Conservation (phyloP, 1,140 invertebrate genomes). For the Lucilia sericata region DNA sequence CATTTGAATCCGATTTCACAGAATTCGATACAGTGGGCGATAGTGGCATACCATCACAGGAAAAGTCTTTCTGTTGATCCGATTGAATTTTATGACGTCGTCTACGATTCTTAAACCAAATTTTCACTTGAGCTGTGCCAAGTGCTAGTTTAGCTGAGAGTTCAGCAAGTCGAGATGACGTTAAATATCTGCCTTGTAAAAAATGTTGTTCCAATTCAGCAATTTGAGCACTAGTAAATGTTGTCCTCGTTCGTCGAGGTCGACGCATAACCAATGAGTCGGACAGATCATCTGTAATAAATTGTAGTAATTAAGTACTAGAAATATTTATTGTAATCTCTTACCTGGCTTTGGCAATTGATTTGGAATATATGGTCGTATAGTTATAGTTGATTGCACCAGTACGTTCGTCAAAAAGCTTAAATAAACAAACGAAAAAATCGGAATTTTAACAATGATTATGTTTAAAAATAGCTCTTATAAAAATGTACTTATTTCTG, state of each 20-base stretch:
- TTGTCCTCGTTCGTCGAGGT: constrained; percentile 74
- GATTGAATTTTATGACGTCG: constrained; percentile 63
- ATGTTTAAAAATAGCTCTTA: too few species aligned
- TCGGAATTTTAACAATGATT: too few species aligned
- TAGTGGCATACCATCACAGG: constrained; percentile 56
- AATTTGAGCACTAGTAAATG: constrained; percentile 84
- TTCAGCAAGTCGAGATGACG: constrained; percentile 82
- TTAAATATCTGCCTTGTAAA: constrained; percentile 81
- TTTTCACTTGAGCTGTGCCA: constrained; percentile 89
- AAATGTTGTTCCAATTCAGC: constrained; percentile 72
- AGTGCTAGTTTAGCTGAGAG: constrained; percentile 80
- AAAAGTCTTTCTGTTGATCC: constrained; percentile 59
- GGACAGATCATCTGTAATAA: constrained; percentile 55
- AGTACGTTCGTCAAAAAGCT: constrained; percentile 63
- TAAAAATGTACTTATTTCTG: too few species aligned
- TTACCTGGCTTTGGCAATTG: constrained; percentile 61
- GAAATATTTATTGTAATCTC: constrained; percentile 16
- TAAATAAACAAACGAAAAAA: neutral
- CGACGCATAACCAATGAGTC: constrained; percentile 62
- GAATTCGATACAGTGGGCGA: constrained; percentile 51
- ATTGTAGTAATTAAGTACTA: too few species aligned
- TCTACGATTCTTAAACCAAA: constrained; percentile 76
- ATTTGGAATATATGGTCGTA: constrained; percentile 62
- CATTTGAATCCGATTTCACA: constrained; percentile 45
- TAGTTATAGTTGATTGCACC: constrained; percentile 64